Percentiles rank a stretch among this genome's conserved stretches.
Evolutionary conservation across 2,113 vertebrate genomes (phyloP).

Genomic region (Nesoenas mayeri): DNA sequence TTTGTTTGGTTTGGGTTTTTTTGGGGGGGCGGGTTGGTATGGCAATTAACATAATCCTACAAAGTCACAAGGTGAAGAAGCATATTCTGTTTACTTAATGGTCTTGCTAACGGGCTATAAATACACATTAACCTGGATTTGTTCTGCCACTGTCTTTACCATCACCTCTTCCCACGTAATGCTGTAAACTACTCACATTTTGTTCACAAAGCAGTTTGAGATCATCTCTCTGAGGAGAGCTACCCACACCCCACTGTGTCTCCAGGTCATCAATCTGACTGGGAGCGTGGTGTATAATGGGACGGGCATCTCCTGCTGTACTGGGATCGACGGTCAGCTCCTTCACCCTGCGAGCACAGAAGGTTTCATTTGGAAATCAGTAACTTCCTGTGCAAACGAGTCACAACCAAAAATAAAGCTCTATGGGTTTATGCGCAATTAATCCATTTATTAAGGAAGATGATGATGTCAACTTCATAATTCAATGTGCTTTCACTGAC

Average conservation of each 20-base stretch:
- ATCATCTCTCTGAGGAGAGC: constrained; percentile 96
- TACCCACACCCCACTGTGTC: constrained; percentile 95
- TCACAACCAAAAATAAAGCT: constrained; percentile 12
- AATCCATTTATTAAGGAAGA: constrained; percentile 30
- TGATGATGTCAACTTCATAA: constrained; percentile 74
- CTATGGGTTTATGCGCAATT: not conserved
- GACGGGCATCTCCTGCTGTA: constrained; percentile 76
- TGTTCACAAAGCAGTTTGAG: constrained; percentile 98
- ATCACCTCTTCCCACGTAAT: not conserved
- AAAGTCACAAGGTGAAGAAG: not conserved
- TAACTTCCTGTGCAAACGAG: not conserved
- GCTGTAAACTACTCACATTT: constrained; percentile 83
- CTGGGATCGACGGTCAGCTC: constrained; percentile 84
- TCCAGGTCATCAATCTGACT: constrained; percentile 93
- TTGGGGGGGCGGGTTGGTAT: too few relatives aligned
- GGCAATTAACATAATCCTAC: not conserved
- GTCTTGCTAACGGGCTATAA: not conserved
- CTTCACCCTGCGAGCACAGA: constrained; percentile 81
- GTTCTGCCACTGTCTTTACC: not conserved
- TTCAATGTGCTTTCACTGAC: not conserved
- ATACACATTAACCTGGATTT: not conserved
- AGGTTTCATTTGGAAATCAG: constrained; percentile 19
- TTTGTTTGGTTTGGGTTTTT: too few relatives aligned
- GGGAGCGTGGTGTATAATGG: constrained; percentile 80
- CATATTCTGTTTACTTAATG: not conserved